Base-by-base conservation (phyloP, 2,888 invertebrate genomes). In the Limulus polyphemus region DNA sequence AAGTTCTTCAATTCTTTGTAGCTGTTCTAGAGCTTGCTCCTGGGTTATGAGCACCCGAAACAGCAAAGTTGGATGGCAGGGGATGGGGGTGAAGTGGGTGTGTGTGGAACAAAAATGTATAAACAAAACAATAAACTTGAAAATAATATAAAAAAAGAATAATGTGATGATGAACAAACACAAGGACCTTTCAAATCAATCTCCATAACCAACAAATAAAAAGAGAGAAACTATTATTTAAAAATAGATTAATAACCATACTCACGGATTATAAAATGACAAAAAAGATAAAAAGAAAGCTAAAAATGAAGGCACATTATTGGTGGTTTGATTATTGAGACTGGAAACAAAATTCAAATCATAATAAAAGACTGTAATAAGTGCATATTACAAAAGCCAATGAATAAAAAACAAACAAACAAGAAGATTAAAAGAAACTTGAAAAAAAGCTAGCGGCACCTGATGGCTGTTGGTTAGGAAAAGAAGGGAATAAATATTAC, bases 1-100 rank as follows among this genome's bases (percentile, higher is more conserved):
- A 69, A 93, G 77, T 73, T 90, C 88, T 72, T 83, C 82, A 60
- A 91, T 87, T 68, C 85, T 80, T 65, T 81, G 82, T 62, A 83
- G 81, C 75, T 84, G 85, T 64, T 77, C 69, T 67, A 81, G 68
- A 65, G 71, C 59, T 62, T 65, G 58, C 58, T 67, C 67, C 67
- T 67, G 16, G n/a, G 54, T 14, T 11, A 11, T 32, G 14, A n/a
- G 14, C 11, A n/a, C 3, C 13, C 54, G 11, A 54, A 14, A 14
- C 2, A 14, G 54, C 17, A 54, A 54, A 54, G 16, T 11, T 54
- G 54, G 54, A 54, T 54, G 11, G 13, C 16, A 54, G 16, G 54
- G 10, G 54, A n/a, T 54, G n/a, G 54, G 54, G 14, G 16, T 54
- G 11, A n/a, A 54, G 51, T 50, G 32, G 32, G 32, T 32, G 32